A percentile compares a stretch with the other conserved stretches of the same genome.
Conservation (phyloP, 2,797 vertebrate species). For the Acanthornis magna region DNA sequence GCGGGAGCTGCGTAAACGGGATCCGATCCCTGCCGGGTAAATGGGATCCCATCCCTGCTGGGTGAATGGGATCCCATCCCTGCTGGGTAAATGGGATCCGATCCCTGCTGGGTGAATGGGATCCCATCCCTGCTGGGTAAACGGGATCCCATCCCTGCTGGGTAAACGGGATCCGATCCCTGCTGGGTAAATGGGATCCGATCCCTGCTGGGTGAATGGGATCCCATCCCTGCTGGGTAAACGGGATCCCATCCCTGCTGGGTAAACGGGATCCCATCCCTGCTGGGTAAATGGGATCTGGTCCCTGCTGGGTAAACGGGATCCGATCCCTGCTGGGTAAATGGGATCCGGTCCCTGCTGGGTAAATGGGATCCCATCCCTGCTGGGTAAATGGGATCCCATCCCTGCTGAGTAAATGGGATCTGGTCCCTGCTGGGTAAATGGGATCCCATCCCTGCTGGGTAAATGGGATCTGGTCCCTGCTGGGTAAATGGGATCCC, state of each 20-base stretch:
- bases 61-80: background rate
- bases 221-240: background rate
- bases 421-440: too few species aligned
- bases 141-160: background rate
- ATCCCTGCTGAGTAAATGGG: background rate
- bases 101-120: background rate
- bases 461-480: background rate
- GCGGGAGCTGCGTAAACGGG: background rate
- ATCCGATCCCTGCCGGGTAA: background rate
- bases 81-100: too few species aligned
- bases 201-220: too few species aligned
- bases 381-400: too few species aligned
- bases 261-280: too few species aligned
- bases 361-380: background rate
- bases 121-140: too few species aligned
- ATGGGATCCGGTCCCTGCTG: background rate
- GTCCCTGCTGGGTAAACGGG: too few species aligned
- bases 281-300: background rate
- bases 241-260: background rate
- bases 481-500: too few species aligned
- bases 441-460: background rate
- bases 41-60: background rate
- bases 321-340: background rate
- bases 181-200: background rate
- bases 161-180: too few species aligned